Conservation (phyloP, 64 coral and sea anemone species). For the Stichodactyla mertensii region DNA sequence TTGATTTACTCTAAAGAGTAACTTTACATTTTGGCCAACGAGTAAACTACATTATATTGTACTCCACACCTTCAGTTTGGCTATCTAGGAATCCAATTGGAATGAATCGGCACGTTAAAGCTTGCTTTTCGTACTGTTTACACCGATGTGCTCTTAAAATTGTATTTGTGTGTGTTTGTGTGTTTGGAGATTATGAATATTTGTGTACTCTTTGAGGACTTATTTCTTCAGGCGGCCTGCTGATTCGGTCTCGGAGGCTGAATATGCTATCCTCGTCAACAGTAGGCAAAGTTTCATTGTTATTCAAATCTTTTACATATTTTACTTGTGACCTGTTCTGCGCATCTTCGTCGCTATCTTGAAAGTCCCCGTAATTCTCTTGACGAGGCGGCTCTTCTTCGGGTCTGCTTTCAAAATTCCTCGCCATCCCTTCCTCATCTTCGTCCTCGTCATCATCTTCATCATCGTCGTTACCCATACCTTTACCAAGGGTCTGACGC, state of each 20-base stretch:
- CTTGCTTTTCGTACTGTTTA: no score
- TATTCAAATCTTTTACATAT: background rate
- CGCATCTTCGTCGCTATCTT: conserved; percentile 79
- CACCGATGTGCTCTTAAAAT: background rate
- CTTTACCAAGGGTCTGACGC: conserved; percentile 41
- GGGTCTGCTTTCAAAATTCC: background rate
- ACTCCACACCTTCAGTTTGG: no score
- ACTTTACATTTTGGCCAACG: no score
- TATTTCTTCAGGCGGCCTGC: background rate
- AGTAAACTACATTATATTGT: no score
- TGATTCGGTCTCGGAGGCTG: background rate
- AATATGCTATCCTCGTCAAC: conserved; percentile 6
- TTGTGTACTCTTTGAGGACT: background rate
- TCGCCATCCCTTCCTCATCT: conserved; percentile 1
- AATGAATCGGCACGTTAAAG: no score
- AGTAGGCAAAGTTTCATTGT: background rate
- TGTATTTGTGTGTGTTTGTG: background rate
- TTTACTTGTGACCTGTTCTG: conserved; percentile 25
- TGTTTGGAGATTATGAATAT: background rate
- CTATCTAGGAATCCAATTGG: no score
- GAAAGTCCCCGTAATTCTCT: conserved; percentile 84
- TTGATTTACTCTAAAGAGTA: no score
- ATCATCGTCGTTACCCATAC: conserved; percentile 18
- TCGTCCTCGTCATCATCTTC: conserved; percentile 47
- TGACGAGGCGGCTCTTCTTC: conserved; percentile 25